Evolutionary conservation across 2,113 vertebrate species (phyloP).

Genomic region (Numenius arquata): DNA sequence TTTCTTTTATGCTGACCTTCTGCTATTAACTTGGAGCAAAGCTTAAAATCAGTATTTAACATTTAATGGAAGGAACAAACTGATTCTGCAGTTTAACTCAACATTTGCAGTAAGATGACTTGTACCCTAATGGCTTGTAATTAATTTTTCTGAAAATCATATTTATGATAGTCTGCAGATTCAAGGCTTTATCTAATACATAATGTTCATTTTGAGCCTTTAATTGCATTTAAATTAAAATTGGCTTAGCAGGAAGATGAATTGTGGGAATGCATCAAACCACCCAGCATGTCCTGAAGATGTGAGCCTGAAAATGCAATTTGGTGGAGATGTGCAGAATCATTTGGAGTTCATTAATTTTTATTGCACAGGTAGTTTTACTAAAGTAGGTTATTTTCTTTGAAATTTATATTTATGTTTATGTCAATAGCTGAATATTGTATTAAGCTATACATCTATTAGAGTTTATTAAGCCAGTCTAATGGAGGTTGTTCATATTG

Average conservation of each 20-base stretch:
- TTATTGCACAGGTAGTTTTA: constrained; percentile 89
- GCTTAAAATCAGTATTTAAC: constrained; percentile 86
- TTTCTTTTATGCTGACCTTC: constrained; percentile 76
- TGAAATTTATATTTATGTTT: constrained; percentile 86
- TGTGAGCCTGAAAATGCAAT: constrained; percentile 91
- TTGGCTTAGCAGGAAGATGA: constrained; percentile 91
- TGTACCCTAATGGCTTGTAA: constrained; percentile 92
- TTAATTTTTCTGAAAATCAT: constrained; percentile 89
- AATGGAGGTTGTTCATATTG: constrained; percentile 68
- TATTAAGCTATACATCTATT: constrained; percentile 78
- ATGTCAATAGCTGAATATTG: constrained; percentile 82
- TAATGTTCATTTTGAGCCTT: constrained; percentile 93
- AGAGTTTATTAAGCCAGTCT: constrained; percentile 79
- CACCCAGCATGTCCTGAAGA: constrained; percentile 88
- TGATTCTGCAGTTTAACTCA: constrained; percentile 89
- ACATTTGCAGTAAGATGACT: constrained; percentile 88
- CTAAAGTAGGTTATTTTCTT: constrained; percentile 86
- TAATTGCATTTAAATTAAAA: constrained; percentile 97
- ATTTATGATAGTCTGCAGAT: constrained; percentile 89
- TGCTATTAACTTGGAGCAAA: constrained; percentile 77
- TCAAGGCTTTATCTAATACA: constrained; percentile 90
- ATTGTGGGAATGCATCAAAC: constrained; percentile 90
- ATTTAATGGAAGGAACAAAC: constrained; percentile 88
- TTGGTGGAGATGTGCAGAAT: constrained; percentile 84
- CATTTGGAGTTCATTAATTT: constrained; percentile 94